Percentiles rank a stretch among this genome's conserved stretches.
These are phyloP conservation scores for Alca torda DNA, from an alignment of 2,797 vertebrate genomes.

Conservation along the genomic window DNA sequence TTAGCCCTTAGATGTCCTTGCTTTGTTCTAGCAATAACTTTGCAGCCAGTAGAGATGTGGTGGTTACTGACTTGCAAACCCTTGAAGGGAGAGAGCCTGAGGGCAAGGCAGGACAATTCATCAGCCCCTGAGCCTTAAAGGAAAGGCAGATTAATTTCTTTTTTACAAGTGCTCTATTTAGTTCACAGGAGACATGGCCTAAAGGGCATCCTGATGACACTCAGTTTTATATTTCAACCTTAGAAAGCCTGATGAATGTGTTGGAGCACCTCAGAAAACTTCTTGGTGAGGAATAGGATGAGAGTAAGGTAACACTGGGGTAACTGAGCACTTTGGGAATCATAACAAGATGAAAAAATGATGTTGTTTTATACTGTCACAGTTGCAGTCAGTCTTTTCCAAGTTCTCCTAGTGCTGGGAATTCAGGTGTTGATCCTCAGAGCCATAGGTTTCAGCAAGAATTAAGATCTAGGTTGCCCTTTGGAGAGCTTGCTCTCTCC, in stretches of 20 bases:
- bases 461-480: neutral
- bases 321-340: neutral
- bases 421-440: neutral
- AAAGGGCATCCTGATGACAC: neutral
- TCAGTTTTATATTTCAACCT: neutral
- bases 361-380: neutral
- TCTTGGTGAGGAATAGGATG: neutral
- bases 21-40: neutral
- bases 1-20: neutral
- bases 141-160: neutral
- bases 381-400: neutral
- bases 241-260: neutral
- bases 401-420: neutral
- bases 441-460: neutral
- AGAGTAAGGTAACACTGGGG: neutral
- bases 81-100: neutral
- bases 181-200: neutral
- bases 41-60: neutral
- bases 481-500: neutral
- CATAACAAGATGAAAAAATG: fast-evolving
- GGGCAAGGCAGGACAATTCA: neutral
- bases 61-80: neutral
- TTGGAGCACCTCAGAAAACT: neutral
- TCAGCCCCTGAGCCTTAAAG: neutral
- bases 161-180: neutral